Evolutionary conservation across 2,888 invertebrate genomes (phyloP), one percentile per base, ranked within the genome.

Genomic region (Ceramica pisi): DNA sequence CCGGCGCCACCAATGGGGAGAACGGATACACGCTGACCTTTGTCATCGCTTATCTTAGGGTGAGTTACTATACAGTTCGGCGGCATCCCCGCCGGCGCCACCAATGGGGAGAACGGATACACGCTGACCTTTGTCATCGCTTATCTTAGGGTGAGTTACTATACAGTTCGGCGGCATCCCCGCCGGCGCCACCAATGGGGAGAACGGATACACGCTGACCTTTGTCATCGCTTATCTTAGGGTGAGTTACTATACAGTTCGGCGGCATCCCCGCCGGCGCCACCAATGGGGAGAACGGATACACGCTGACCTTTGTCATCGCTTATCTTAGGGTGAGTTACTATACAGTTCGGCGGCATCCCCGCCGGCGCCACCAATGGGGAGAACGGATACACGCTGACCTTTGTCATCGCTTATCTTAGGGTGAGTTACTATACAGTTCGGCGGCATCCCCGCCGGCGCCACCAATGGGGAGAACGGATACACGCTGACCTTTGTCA

Each of bases 181-280:
- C 0, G 99, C 98, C 0, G 99, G 99, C 0, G 98, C 98, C 55
- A 97, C 97, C 66, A 99, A 99, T 89, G 99, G 99, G 0, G 98
- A 99, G 91, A 97, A 99, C 51, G 99, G 99, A 5, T 99, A 99
- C 90, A 98, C 98, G 88, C 96, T 99, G 57, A 99, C 99, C 0
- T 99, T 99, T 92, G 99, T 99, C 71, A 99, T 99, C 81, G 99
- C 99, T 14, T 99, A 99, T 91, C 97, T 99, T n/a, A n/a, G n/a
- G n/a, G n/a, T n/a, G n/a, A n/a, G n/a, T n/a, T n/a, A n/a, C n/a
- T n/a, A n/a, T n/a, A n/a, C 92, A 96, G 73, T 97, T 96, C 90
- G 97, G 98, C 0, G 99, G 99, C 1, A 95, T 99, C 41, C 97
- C 99, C 0, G 99, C 98, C 0, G 99, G 99, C 0, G 98, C 98